Base-by-base conservation (phyloP, 2,113 vertebrate species). In the Urocynchramus pylzowi region DNA sequence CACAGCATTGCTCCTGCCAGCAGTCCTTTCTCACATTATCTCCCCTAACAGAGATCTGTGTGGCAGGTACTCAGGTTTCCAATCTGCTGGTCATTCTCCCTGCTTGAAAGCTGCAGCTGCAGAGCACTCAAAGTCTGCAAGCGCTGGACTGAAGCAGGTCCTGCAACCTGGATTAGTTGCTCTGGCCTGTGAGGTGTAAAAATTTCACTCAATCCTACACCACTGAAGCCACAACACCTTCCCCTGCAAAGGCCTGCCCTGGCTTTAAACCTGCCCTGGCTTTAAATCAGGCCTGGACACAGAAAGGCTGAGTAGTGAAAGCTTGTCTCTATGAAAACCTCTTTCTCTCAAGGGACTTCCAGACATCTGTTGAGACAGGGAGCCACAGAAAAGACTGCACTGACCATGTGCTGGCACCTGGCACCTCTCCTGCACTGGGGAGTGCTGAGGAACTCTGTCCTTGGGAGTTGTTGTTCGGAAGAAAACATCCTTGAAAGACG, bases 191-290 rank as follows among this genome's bases (percentile, higher is more conserved):
- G 11, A 79, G 20, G 44, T 24, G 13, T 23, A 68, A 54, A 68
- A 21, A 53, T 13, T 30, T 21, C 11, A 19, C 37, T 28, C 11
- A 53, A 10, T 6, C 1, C 0, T 26, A 17, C 5, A 8, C 28
- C 4, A 20, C 30, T 28, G 0, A 0, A 57, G 28, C 17, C 56
- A 71, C 57, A 53, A 6, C 53, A 79, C 10, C 7, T 50, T 67
- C 10, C 33, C 15, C 19, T 41, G 44, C 9, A 57, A 75, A 82
- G 20, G 41, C 6, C 41, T 56, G 35, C 7, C 37, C 54, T 31
- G 37, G 27, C 28, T 71, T 67, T 82, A 27, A 42, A n/a, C 14
- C 2, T 60, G 41, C 9, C 41, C 50, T 19, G 37, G 24, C 28
- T 71, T 70, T 85, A 19, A 33, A 11, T 12, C 3, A 2, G 23